Evolutionary conservation across 1,140 invertebrate genomes (phyloP).

Genomic region (Bombus consobrinus): DNA sequence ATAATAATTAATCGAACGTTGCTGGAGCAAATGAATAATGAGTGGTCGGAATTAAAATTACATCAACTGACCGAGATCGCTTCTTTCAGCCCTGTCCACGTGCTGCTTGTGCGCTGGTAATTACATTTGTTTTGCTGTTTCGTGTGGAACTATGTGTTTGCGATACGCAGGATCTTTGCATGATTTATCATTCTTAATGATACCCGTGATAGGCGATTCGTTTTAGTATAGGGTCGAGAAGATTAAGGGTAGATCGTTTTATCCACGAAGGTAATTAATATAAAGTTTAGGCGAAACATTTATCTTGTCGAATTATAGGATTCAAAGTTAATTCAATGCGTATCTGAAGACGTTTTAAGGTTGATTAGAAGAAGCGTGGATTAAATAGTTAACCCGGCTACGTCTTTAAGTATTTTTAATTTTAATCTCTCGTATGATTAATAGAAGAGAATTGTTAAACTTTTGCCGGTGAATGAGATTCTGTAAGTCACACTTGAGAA

Average conservation of each 20-base stretch:
- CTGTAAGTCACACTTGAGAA: background rate
- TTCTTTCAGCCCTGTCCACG: slow-evolving; percentile 19
- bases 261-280: background rate
- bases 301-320: background rate
- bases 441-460: background rate
- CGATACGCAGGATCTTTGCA: background rate
- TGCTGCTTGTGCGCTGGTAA: slow-evolving; percentile 9
- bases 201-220: too few species aligned
- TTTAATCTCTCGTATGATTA: background rate
- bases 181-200: background rate
- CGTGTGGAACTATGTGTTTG: background rate
- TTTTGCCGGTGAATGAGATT: background rate
- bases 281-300: background rate
- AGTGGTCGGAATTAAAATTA: slow-evolving; percentile 48
- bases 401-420: too few species aligned
- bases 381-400: background rate
- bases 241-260: background rate
- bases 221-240: background rate
- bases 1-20: slow-evolving; percentile 73
- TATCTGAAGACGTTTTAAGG: background rate
- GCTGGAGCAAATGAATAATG: slow-evolving; percentile 58
- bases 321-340: background rate
- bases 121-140: background rate
- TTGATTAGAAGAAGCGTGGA: background rate
- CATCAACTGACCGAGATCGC: slow-evolving; percentile 31